phyloP scores from a whole-genome alignment of 1,140 invertebrate species.

The Homalodisca vitripennis region DNA sequence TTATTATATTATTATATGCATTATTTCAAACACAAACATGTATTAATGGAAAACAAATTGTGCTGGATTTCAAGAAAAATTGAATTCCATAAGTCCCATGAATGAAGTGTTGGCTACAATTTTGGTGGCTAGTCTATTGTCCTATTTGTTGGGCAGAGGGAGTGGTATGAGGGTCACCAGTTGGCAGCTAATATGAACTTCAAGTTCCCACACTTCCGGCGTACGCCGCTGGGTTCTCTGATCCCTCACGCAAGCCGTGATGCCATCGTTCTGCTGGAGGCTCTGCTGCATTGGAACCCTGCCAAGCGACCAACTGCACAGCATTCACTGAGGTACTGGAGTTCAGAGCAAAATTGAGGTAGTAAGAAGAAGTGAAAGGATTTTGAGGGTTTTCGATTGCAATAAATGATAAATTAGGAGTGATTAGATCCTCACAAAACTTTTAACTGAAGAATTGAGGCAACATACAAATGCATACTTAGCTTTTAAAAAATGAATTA shows the following conservation, averaged over 20 bases:
- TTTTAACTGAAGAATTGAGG: too few species aligned
- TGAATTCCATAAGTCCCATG: too few species aligned
- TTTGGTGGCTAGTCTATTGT: too few species aligned
- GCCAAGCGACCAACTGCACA: slow-evolving; percentile 88
- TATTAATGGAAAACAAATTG: too few species aligned
- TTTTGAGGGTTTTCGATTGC: background rate
- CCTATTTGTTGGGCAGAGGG: too few species aligned
- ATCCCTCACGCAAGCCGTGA: slow-evolving; percentile 84
- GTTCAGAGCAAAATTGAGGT: too few species aligned
- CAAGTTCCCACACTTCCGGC: slow-evolving; percentile 86
- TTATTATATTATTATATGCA: too few species aligned
- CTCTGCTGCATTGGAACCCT: slow-evolving; percentile 92
- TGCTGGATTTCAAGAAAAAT: too few species aligned
- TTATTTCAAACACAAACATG: too few species aligned
- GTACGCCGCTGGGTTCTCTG: slow-evolving; percentile 74
- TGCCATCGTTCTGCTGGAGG: slow-evolving; percentile 80
- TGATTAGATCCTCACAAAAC: background rate
- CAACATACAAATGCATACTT: too few species aligned
- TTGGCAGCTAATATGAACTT: slow-evolving; percentile 95
- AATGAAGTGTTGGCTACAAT: too few species aligned
- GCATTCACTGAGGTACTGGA: slow-evolving; percentile 73
- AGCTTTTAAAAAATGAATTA: too few species aligned
- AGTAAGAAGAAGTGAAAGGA: background rate
- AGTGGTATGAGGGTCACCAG: slow-evolving; percentile 95
- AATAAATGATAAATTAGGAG: background rate